phyloP scores from a whole-genome alignment of 2,797 vertebrate species.

The Natrix natrix region DNA sequence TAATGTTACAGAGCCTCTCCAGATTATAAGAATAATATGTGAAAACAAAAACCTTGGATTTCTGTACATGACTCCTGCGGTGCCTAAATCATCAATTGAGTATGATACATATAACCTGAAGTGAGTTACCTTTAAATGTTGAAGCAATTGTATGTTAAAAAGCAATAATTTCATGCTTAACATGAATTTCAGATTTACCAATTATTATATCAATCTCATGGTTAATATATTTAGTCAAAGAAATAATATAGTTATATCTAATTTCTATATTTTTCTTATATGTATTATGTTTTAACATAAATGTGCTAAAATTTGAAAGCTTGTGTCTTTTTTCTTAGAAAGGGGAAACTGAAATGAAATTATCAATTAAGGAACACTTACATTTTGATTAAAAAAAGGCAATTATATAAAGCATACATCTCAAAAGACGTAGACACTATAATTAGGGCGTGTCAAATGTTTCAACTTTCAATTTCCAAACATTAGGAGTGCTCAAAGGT shows the following conservation, averaged over 20 bases:
- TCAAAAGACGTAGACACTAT: neutral
- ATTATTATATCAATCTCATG: neutral
- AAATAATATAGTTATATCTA: conserved; percentile 6
- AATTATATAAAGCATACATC: neutral
- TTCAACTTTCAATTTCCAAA: too few species aligned
- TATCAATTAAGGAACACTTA: neutral
- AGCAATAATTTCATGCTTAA: neutral
- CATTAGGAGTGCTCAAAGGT: too few species aligned
- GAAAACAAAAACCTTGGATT: conserved; percentile 76
- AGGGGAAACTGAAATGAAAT: neutral
- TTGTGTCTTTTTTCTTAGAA: neutral
- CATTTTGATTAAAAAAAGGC: neutral
- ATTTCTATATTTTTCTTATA: neutral
- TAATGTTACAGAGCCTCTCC: conserved; percentile 64
- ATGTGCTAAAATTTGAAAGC: neutral
- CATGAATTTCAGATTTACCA: neutral
- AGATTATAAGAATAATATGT: conserved; percentile 71
- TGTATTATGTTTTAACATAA: neutral
- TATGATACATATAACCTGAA: conserved; percentile 75
- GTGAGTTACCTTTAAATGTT: conserved; percentile 60
- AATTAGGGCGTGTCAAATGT: neutral
- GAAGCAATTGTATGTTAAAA: neutral
- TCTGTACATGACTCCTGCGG: conserved; percentile 73
- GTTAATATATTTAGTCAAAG: conserved; percentile 4
- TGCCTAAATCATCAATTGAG: conserved; percentile 70